phyloP scores from a whole-genome alignment of 1,140 invertebrate species.

The Anastrepha ludens region DNA sequence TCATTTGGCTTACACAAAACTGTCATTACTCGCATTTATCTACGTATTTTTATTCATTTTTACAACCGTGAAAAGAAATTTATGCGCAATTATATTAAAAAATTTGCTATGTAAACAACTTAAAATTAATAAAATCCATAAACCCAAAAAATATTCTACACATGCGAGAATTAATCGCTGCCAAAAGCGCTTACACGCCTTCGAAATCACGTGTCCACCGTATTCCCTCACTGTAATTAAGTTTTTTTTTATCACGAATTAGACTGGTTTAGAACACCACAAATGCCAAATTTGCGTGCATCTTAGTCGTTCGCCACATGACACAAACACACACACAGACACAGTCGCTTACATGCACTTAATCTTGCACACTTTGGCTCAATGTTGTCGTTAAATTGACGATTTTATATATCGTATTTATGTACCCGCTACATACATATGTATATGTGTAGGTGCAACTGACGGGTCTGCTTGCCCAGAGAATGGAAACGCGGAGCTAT shows the following conservation, averaged over 20 bases:
- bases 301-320: neutral
- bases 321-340: neutral
- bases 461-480: no score
- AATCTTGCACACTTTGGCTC: neutral
- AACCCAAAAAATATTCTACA: neutral
- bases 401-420: neutral
- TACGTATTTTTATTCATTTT: no score
- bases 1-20: no score
- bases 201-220: no score
- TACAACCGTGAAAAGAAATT: no score
- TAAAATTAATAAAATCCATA: neutral
- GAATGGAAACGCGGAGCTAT: neutral
- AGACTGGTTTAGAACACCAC: neutral
- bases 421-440: neutral
- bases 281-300: constrained; percentile 15
- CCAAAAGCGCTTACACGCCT: neutral
- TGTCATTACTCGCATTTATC: no score
- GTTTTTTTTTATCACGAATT: neutral
- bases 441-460: neutral
- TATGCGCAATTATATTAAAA: no score
- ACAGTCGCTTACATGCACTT: neutral
- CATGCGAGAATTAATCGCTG: neutral
- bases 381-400: neutral
- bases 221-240: neutral
- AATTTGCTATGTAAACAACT: no score